Base-by-base conservation (phyloP, 2,113 vertebrate species). In the Prinia subflava region DNA sequence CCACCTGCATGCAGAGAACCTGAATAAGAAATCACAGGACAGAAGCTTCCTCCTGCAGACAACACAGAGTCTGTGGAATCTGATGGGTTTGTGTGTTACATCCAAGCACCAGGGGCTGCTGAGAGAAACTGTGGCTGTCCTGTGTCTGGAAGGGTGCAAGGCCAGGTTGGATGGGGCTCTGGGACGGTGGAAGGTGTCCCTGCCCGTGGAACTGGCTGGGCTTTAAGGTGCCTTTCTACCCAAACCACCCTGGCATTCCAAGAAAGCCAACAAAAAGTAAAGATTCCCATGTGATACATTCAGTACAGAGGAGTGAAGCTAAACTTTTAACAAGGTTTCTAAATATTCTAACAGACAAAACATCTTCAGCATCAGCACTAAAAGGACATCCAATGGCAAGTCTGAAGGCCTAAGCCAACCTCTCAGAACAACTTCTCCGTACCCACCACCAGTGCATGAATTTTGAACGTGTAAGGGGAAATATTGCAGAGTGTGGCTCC, bases 271-370 rank as follows among this genome's bases (percentile, higher is more conserved):
- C 24, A 13, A 31, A 67, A 94, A 73, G 24, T 8, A 7, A 91
- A 41, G 2, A 25, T 25, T 42, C 3, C 1, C 19, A 1, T 3
- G 7, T 33, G 44, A 42, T 6, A 3, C 2, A n/a, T 16, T 42
- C 70, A 59, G 53, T 30, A 46, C 7, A 50, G 55, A 49, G n/a
- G 0, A 71, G 35, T 1, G 7, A 24, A 56, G 33, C 30, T 39
- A 8, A 85, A 75, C 78, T 21, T 23, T 46, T 15, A 71, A 47
- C 28, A n/a, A 44, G 7, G 47, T 12, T 39, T 31, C 33, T 20
- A 30, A 63, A 50, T 8, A 63, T 33, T 22, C 3, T 6, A 30
- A 12, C 1, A 67, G 35, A 7, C 31, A 60, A 56, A 73, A 24
- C 27, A 23, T 10, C 53, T 41, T 10, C 65, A 52, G 39, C 33